Evolutionary conservation across 2,797 vertebrate species (phyloP).

Genomic region (Syngnathus acus): DNA sequence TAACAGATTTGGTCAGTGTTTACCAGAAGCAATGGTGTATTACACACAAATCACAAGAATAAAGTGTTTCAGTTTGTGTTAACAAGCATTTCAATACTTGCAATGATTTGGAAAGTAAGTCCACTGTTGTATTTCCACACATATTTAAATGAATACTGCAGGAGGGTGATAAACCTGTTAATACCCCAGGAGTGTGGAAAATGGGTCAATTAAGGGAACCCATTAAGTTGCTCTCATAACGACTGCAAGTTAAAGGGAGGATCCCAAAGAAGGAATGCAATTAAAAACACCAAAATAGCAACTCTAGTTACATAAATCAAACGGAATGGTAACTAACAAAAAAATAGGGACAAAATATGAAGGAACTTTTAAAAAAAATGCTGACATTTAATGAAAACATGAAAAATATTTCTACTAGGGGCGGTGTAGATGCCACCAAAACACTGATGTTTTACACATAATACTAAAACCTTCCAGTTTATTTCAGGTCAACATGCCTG

Average conservation of each 20-base stretch:
- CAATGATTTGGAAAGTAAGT: conserved; percentile 17
- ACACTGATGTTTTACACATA: conserved; percentile 21
- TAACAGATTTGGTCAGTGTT: conserved; percentile 28
- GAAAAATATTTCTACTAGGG: not conserved
- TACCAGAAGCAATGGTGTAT: conserved; percentile 44
- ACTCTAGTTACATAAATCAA: conserved; percentile 19
- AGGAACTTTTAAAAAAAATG: conserved; percentile 5
- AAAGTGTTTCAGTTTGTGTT: conserved; percentile 32
- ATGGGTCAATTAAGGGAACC: conserved; percentile 22
- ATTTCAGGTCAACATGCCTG: conserved; percentile 73
- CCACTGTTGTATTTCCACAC: conserved; percentile 16
- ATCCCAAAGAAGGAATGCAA: conserved; percentile 32
- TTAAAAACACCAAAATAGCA: conserved; percentile 16
- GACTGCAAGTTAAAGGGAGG: conserved; percentile 5
- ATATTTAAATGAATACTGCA: conserved; percentile 19
- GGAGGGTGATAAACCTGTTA: conserved; percentile 21
- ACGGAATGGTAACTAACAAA: conserved; percentile 33
- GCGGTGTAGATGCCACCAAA: conserved; percentile 10
- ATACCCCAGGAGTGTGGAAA: conserved; percentile 13
- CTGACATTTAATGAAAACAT: conserved; percentile 5
- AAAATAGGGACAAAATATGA: not conserved
- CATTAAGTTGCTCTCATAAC: conserved; percentile 13
- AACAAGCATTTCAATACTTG: conserved; percentile 31
- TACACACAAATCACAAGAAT: conserved; percentile 32
- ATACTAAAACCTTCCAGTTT: conserved; percentile 14